phyloP scores from a whole-genome alignment of 2,888 invertebrate genomes.

The Sesia bembeciformis region DNA sequence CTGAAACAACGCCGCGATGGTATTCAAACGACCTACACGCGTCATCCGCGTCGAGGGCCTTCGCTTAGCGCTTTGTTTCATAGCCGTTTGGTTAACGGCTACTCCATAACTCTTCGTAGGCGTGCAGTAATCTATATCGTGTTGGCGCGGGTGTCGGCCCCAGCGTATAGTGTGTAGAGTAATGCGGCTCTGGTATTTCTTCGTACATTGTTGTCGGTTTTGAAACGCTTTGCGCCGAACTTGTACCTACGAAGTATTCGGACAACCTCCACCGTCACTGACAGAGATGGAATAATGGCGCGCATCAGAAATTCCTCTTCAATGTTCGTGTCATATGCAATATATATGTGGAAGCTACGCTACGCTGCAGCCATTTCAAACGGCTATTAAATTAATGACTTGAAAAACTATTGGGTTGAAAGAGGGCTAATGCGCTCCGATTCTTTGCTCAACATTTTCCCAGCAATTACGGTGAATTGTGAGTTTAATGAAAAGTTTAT shows the following conservation, averaged over 20 bases:
- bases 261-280: neutral
- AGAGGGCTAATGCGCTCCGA: slow-evolving; percentile 27
- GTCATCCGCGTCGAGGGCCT: neutral
- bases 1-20: slow-evolving; percentile 16
- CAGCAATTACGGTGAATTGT: slow-evolving; percentile 33
- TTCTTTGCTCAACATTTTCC: slow-evolving; percentile 23
- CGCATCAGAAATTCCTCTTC: slow-evolving; percentile 1
- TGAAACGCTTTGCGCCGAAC: slow-evolving; percentile 1
- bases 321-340: neutral
- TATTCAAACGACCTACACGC: slow-evolving; percentile 16
- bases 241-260: slow-evolving; percentile 4
- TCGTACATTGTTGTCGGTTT: slow-evolving; percentile 4
- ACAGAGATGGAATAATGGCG: neutral
- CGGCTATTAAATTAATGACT: slow-evolving; percentile 8
- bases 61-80: slow-evolving; percentile 4
- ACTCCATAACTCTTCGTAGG: slow-evolving; percentile 1
- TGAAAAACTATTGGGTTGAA: slow-evolving; percentile 19
- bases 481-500: slow-evolving; percentile 52
- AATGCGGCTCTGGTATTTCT: slow-evolving; percentile 2
- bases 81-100: slow-evolving; percentile 3
- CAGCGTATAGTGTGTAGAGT: neutral
- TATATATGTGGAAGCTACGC: neutral
- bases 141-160: neutral
- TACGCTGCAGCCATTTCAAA: neutral
- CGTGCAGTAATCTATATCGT: slow-evolving; percentile 3